phyloP scores from a whole-genome alignment of 2,113 vertebrate species.

The Poeciliopsis turrubarensis region DNA sequence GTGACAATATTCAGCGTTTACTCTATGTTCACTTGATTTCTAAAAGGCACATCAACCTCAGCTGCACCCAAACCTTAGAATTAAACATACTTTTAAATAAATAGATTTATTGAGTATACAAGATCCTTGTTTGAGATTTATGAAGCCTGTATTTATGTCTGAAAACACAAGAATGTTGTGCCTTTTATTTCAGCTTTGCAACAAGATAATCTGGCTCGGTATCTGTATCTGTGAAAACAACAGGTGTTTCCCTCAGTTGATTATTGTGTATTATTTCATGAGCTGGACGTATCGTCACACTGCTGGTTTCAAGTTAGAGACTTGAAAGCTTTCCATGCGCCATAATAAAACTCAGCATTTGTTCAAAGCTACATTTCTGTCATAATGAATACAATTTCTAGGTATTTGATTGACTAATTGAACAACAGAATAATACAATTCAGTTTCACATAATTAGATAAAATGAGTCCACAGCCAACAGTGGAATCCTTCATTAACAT shows the following conservation, averaged over 20 bases:
- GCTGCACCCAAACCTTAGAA: too few species aligned
- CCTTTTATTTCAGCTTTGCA: too few species aligned
- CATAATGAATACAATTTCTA: background rate
- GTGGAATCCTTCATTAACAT: constrained; percentile 11
- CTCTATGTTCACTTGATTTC: too few species aligned
- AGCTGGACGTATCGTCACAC: background rate
- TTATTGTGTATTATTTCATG: background rate
- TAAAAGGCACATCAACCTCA: too few species aligned
- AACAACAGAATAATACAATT: background rate
- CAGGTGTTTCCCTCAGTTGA: background rate
- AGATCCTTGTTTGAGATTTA: too few species aligned
- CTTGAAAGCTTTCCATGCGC: background rate
- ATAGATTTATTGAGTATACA: too few species aligned
- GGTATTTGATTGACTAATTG: background rate
- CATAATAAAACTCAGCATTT: background rate
- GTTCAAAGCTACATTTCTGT: background rate
- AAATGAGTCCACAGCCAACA: background rate
- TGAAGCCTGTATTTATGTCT: too few species aligned
- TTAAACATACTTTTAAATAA: too few species aligned
- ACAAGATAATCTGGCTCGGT: background rate
- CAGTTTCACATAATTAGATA: background rate
- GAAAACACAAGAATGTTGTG: too few species aligned
- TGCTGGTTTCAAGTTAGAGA: background rate
- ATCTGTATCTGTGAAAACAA: background rate
- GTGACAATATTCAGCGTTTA: too few species aligned